phyloP scores from a whole-genome alignment of 2,888 invertebrate species.

The Rotaria macrura region DNA sequence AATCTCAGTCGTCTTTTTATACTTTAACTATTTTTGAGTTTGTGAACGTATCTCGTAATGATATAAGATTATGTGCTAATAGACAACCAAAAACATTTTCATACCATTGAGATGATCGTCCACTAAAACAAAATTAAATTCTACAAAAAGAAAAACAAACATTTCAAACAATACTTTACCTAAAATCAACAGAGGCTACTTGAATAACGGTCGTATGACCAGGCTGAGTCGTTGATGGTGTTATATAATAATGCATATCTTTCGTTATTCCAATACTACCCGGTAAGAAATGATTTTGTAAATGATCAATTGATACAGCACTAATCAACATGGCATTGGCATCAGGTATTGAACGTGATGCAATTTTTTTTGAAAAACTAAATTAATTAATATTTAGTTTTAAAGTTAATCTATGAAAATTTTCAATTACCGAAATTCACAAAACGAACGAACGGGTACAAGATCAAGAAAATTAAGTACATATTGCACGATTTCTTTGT shows the following conservation, averaged over 20 bases:
- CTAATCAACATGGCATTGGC: not conserved
- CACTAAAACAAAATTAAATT: not conserved
- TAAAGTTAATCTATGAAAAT: no score
- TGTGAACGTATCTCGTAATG: slow-evolving; percentile 11
- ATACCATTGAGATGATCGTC: slow-evolving; percentile 19
- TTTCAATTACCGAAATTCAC: not conserved
- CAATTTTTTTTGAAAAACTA: slow-evolving; percentile 5
- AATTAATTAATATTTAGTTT: not conserved
- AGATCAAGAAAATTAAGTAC: slow-evolving; percentile 21
- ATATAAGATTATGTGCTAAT: not conserved
- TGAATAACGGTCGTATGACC: slow-evolving; percentile 10
- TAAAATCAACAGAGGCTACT: not conserved
- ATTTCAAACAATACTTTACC: not conserved
- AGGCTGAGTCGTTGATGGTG: slow-evolving; percentile 1
- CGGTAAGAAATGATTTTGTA: slow-evolving; percentile 15
- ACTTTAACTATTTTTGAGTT: not conserved
- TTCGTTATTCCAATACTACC: slow-evolving; percentile 16
- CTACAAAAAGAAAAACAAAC: no score
- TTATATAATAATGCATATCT: not conserved
- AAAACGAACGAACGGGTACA: slow-evolving; percentile 18
- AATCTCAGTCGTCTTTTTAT: not conserved
- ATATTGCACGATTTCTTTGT: slow-evolving; percentile 9
- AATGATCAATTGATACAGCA: slow-evolving; percentile 16
- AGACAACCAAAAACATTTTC: slow-evolving; percentile 11
- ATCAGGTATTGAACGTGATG: not conserved